Evolutionary conservation across 2,888 invertebrate genomes (phyloP).

Genomic region (Creontiades dilutus): DNA sequence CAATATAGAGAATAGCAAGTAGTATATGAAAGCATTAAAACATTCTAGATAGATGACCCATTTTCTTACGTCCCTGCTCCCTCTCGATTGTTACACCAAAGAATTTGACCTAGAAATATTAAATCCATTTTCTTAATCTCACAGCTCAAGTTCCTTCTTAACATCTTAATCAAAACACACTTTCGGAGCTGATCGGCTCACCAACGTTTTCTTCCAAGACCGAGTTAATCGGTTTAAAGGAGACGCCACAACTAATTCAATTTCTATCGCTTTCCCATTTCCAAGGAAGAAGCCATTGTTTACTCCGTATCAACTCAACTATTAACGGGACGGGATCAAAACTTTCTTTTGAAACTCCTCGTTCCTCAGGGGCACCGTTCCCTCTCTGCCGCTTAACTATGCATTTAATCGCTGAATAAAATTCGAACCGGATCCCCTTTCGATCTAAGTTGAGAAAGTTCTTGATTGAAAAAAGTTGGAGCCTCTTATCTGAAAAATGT

Average conservation of each 20-base stretch:
- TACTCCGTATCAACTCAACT: slow-evolving; percentile 19
- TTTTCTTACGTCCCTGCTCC: no score
- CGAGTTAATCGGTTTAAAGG: slow-evolving; percentile 15
- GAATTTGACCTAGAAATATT: no score
- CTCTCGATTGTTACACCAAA: no score
- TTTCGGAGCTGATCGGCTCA: neutral
- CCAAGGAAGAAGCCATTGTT: slow-evolving; percentile 4
- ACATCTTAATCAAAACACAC: no score
- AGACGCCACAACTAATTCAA: slow-evolving; percentile 2
- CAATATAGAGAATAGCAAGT: no score
- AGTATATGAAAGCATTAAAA: no score
- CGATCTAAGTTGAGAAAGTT: neutral
- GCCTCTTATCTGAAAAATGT: no score
- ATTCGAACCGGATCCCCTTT: neutral
- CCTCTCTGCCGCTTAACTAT: slow-evolving; percentile 1
- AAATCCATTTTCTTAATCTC: no score
- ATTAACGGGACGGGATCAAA: slow-evolving; percentile 23
- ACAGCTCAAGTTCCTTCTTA: no score
- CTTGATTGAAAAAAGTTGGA: neutral
- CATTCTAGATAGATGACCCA: no score
- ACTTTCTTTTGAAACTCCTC: slow-evolving; percentile 18
- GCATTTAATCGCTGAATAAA: slow-evolving; percentile 39
- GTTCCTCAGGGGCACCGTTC: neutral
- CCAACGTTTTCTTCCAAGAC: neutral
- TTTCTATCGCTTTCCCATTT: neutral